Evolutionary conservation across 2,113 vertebrate genomes (phyloP).

Genomic region (Pseudorasbora parva): DNA sequence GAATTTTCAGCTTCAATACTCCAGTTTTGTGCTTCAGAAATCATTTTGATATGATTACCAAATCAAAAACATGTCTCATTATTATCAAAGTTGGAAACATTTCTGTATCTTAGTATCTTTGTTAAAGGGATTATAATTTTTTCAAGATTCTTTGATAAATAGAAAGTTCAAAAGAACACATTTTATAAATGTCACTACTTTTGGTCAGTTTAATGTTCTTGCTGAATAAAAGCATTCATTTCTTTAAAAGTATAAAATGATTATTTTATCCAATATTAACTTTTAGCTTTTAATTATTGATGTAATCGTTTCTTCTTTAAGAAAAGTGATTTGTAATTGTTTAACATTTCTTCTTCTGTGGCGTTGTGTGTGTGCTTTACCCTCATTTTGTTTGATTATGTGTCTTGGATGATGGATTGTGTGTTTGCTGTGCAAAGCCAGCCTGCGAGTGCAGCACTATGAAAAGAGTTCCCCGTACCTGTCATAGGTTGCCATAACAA

Average conservation of each 20-base stretch:
- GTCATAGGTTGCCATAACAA: constrained; percentile 54
- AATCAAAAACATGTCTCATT: not conserved
- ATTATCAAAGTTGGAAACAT: not conserved
- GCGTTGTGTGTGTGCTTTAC: constrained; percentile 27
- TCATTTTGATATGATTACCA: not conserved
- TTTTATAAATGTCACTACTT: too few relatives aligned
- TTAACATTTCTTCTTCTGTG: not conserved
- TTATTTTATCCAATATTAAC: too few relatives aligned
- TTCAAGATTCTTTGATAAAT: too few relatives aligned
- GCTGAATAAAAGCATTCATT: too few relatives aligned
- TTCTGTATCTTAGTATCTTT: too few relatives aligned
- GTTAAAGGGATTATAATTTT: too few relatives aligned
- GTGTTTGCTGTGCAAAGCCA: constrained; percentile 58
- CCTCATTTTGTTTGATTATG: constrained; percentile 50
- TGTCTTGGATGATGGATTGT: constrained; percentile 53
- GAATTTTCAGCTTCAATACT: not conserved
- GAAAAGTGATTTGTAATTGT: not conserved
- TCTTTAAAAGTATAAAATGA: too few relatives aligned
- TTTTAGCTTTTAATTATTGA: not conserved
- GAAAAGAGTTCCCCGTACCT: constrained; percentile 51
- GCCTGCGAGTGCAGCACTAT: constrained; percentile 21
- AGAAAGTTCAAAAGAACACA: too few relatives aligned
- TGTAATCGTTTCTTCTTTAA: not conserved
- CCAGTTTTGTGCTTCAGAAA: not conserved
- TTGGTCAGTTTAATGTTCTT: too few relatives aligned